phyloP scores from a whole-genome alignment of 1,140 invertebrate genomes.

The Conus ventricosus region DNA sequence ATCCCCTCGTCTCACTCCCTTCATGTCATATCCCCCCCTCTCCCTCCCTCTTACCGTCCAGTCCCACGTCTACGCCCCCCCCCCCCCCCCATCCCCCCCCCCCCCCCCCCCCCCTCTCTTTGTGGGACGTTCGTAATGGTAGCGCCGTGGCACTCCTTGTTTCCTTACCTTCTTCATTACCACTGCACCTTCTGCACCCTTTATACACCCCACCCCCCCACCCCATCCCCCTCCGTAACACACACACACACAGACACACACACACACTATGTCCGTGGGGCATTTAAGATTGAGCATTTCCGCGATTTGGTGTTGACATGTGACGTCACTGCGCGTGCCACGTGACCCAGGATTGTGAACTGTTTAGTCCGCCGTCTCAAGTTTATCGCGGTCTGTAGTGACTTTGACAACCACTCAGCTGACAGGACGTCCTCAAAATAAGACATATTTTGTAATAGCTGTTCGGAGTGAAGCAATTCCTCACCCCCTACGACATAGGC shows the following conservation, averaged over 20 bases:
- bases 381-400: neutral
- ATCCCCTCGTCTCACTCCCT: too few relatives aligned
- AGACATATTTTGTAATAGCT: conserved; percentile 10
- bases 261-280: neutral
- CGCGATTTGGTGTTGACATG: neutral
- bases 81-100: too few relatives aligned
- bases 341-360: conserved; percentile 13
- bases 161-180: too few relatives aligned
- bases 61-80: too few relatives aligned
- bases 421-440: neutral
- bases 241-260: neutral
- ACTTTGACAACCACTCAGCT: neutral
- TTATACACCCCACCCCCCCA: too few relatives aligned
- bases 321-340: conserved; percentile 28
- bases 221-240: neutral
- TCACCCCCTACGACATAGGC: too few relatives aligned
- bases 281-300: neutral
- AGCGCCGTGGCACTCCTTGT: too few relatives aligned
- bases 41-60: too few relatives aligned
- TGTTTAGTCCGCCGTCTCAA: neutral
- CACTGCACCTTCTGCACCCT: too few relatives aligned
- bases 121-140: too few relatives aligned
- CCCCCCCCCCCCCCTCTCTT: too few relatives aligned
- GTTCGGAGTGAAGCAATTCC: neutral
- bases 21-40: too few relatives aligned